Base-by-base conservation (phyloP, 2,888 invertebrate genomes). In the Endotricha flammealis region DNA sequence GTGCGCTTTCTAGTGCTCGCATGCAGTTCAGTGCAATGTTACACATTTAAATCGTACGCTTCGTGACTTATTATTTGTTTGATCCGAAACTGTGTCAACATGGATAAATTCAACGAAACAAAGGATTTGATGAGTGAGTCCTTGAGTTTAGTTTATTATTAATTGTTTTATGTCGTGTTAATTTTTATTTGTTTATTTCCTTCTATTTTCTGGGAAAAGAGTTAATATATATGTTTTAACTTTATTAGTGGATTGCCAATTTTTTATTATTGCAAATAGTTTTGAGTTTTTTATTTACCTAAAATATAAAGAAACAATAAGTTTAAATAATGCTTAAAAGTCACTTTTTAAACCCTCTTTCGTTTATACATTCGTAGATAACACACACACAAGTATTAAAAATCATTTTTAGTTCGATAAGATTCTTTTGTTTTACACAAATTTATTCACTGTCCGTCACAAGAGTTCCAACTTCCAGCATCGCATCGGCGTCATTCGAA, bases 1-100 rank as follows among this genome's bases (percentile, higher is more conserved):
- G 67, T 64, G 64, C 71, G 73, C 71, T 73, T 74, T 71, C 66
- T 64, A 71, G 69, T 74, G 68, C 55, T 57, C 57, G 57, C 50
- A 46, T 70, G 61, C 60, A 64, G 64, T 67, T 64, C 55, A 64
- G 74, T 77, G 77, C 75, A 72, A 82, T 82, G 80, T 64, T 59
- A 62, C 47, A 55, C 57, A 52, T 56, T 60, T 76, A 57, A 67
- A 57, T 61, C 57, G 52, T 46, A 56, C 48, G 45, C 41, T n/a
- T n/a, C 20, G 42, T 43, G 52, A 39, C 42, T 50, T 44, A 35
- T 46, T 47, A 48, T 47, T 57, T 43, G 39, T 39, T 44, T 40
- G 36, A 42, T 51, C 41, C 14, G 6, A 20, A 40, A 36, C 33
- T 17, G 43, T 41, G 33, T 37, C 31, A 54, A 53, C 56, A 57